Conservation (phyloP, 2,113 vertebrate species). For the Mesocricetus auratus region DNA sequence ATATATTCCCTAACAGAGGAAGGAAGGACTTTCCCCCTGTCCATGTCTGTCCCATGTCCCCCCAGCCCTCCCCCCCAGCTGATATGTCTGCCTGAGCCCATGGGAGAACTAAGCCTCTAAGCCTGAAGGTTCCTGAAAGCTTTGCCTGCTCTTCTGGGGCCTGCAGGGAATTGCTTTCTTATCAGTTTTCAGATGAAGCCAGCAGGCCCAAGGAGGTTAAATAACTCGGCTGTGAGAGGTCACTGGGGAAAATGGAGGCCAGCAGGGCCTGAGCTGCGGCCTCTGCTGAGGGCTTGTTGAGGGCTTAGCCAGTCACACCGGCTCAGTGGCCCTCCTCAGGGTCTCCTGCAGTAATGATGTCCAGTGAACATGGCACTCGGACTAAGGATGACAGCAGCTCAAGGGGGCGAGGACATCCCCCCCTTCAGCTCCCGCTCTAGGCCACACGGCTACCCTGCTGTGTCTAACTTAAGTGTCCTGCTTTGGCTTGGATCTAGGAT, state of each 20-base stretch:
- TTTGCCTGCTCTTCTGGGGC: background rate
- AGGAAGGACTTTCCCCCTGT: background rate
- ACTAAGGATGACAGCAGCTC: no score
- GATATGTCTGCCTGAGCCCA: background rate
- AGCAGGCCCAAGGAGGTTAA: background rate
- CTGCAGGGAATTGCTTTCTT: background rate
- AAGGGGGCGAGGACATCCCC: background rate
- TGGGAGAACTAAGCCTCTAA: background rate
- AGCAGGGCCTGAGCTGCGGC: background rate
- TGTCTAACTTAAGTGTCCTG: background rate
- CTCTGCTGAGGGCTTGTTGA: background rate
- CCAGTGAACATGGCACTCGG: background rate
- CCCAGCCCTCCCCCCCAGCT: background rate
- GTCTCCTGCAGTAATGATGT: background rate
- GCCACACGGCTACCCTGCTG: background rate
- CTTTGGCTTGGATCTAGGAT: background rate
- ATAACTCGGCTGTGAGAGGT: background rate
- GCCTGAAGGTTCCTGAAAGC: background rate
- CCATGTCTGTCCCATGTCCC: no score
- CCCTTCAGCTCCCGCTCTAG: background rate
- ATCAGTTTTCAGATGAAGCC: background rate
- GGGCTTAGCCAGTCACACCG: background rate
- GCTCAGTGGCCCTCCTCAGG: background rate
- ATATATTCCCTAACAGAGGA: background rate
- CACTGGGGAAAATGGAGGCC: background rate